Evolutionary conservation across 2,797 vertebrate species (phyloP), one percentile per base, ranked within the genome.

Genomic region (Acrossocheilus wenchowensis): DNA sequence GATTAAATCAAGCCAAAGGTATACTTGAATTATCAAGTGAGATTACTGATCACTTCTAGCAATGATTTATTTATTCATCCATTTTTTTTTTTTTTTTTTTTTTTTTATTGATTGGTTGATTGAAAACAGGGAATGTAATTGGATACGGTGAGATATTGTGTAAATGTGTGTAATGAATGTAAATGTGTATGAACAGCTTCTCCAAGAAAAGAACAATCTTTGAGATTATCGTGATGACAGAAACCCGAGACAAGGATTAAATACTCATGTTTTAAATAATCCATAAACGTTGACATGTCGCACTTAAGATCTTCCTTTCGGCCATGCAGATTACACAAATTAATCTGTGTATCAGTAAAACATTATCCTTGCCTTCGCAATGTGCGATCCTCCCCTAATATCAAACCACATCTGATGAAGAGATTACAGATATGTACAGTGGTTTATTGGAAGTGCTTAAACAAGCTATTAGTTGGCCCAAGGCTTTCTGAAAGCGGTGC

Each of bases 331-430:
- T 96, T 96, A 96, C 91, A 93, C 87, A 85, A 92, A 68, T 95
- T 95, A 95, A 96, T 96, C 94, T 94, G 93, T 93, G 90, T 91
- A 95, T 95, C 94, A 94, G 91, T 87, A 92, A 94, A 94, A 94
- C 93, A 94, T 95, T 93, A 95, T 94, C 93, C 92, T 21, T 89
- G 91, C 90, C 69, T 95, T 94, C 93, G 91, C 87, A 81, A 91
- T 90, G 92, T 91, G 93, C 92, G 90, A 93, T 92, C 94, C 90
- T 77, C 92, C 91, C 66, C 83, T 91, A 89, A 92, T 90, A 91
- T 93, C 90, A 90, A 88, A 92, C 92, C 93, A 92, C 92, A 92
- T 94, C 93, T 93, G 93, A 89, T 91, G 87, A 81, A 92, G 91
- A 95, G 94, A 95, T 95, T 95, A 95, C 91, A 92, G 88, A 91